phyloP scores from a whole-genome alignment of 1,140 invertebrate genomes.

The Tetranychus cinnabarinus region DNA sequence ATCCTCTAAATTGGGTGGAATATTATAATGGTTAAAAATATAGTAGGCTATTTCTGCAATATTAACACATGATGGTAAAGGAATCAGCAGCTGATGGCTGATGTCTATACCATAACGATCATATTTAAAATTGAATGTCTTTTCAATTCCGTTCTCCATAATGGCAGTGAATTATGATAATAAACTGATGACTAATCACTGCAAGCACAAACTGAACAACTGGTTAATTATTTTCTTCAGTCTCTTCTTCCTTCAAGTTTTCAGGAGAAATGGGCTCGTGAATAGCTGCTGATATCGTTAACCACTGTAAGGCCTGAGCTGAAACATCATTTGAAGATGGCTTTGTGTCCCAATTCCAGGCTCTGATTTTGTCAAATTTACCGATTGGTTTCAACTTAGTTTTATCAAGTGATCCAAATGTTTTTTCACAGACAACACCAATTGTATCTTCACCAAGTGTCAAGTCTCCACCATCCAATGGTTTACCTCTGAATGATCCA shows the following conservation, averaged over 20 bases:
- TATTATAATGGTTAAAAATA: slow-evolving; percentile 37
- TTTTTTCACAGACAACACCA: slow-evolving; percentile 38
- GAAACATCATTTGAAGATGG: slow-evolving; percentile 42
- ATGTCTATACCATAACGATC: neutral
- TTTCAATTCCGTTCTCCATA: neutral
- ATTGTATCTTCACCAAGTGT: slow-evolving; percentile 33
- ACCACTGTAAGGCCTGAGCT: slow-evolving; percentile 40
- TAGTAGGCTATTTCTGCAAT: slow-evolving; percentile 37
- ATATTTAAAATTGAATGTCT: neutral
- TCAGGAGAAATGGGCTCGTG: slow-evolving; percentile 1
- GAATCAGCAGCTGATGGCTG: neutral
- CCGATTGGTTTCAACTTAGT: slow-evolving; percentile 27
- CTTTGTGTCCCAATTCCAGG: slow-evolving; percentile 54
- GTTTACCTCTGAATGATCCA: slow-evolving; percentile 34
- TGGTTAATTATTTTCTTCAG: neutral
- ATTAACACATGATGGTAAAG: neutral
- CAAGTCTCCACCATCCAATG: slow-evolving; percentile 35
- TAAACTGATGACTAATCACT: neutral
- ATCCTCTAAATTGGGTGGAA: slow-evolving; percentile 40
- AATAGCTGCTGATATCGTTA: slow-evolving; percentile 47
- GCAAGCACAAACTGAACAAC: neutral
- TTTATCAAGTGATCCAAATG: slow-evolving; percentile 19
- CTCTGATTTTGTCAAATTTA: slow-evolving; percentile 35
- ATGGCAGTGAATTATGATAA: neutral
- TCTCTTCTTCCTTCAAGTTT: neutral